Evolutionary conservation across 2,797 vertebrate genomes (phyloP).

Genomic region (Chelonia mydas): DNA sequence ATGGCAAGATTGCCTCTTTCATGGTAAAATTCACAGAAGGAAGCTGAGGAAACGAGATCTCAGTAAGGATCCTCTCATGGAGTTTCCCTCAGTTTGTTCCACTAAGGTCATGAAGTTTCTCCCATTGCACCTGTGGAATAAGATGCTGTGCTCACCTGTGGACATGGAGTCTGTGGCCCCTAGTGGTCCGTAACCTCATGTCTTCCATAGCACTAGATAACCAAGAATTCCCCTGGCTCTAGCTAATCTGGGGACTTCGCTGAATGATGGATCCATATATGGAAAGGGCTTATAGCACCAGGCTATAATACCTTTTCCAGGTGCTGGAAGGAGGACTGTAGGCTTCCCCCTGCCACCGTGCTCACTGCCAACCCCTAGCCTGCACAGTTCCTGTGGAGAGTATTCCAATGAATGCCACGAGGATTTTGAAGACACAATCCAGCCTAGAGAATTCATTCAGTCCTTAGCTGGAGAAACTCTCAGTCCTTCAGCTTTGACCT

Average conservation of each 20-base stretch:
- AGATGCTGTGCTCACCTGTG: neutral
- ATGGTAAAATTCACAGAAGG: neutral
- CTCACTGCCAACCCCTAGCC: neutral
- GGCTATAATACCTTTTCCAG: neutral
- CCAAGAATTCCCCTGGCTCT: neutral
- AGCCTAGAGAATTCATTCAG: neutral
- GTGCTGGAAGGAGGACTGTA: neutral
- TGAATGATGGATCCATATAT: neutral
- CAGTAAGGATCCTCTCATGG: accelerated
- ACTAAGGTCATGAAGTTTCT: neutral
- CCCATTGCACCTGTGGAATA: neutral
- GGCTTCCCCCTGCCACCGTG: neutral
- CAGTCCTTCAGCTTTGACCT: neutral
- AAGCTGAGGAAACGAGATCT: neutral
- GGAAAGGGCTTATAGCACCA: neutral
- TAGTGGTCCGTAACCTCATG: neutral
- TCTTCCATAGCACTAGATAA: neutral
- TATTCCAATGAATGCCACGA: neutral
- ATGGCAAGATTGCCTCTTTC: neutral
- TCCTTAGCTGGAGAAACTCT: neutral
- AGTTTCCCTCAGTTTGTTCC: neutral
- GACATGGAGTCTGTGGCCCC: neutral
- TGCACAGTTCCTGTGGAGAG: neutral
- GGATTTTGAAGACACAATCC: neutral
- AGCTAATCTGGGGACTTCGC: neutral